Evolutionary conservation across 1,140 invertebrate genomes (phyloP).

Genomic region (Drosophila truncata): DNA sequence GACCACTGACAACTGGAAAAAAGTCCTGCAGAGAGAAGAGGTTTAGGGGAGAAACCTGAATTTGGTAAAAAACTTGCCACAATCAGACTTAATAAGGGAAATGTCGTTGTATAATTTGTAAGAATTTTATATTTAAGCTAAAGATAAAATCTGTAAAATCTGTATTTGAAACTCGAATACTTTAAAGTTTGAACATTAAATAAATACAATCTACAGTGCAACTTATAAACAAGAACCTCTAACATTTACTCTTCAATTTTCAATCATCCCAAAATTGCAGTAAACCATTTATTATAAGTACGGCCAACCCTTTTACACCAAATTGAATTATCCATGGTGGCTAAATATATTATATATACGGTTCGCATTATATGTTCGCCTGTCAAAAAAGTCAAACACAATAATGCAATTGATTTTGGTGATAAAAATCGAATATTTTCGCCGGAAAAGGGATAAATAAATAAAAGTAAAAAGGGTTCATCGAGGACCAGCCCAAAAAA

Average conservation of each 20-base stretch:
- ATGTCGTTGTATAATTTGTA: constrained; percentile 12
- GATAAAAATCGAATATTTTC: constrained; percentile 81
- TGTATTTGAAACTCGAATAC: not conserved
- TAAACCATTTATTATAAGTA: constrained; percentile 10
- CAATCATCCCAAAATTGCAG: constrained; percentile 9
- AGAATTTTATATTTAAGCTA: not conserved
- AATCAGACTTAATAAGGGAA: constrained; percentile 53
- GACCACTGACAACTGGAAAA: constrained; percentile 60
- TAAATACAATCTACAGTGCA: not conserved
- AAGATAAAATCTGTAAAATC: not conserved
- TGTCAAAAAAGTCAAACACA: constrained; percentile 64
- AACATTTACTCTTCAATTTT: not conserved
- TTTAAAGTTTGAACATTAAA: not conserved
- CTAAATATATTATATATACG: constrained; percentile 52
- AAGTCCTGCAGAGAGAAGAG: constrained; percentile 9
- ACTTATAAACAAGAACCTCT: not conserved
- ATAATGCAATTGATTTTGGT: constrained; percentile 82
- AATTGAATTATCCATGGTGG: constrained; percentile 78
- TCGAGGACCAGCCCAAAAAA: constrained; percentile 37
- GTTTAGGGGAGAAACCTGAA: not conserved
- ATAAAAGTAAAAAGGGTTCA: constrained; percentile 60
- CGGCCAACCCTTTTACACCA: constrained; percentile 36
- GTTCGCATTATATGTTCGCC: constrained; percentile 27
- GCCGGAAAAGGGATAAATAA: constrained; percentile 46
- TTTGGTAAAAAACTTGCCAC: constrained; percentile 33